Base-by-base conservation (phyloP, 2,888 invertebrate species). In the Tanypteryx hageni region DNA sequence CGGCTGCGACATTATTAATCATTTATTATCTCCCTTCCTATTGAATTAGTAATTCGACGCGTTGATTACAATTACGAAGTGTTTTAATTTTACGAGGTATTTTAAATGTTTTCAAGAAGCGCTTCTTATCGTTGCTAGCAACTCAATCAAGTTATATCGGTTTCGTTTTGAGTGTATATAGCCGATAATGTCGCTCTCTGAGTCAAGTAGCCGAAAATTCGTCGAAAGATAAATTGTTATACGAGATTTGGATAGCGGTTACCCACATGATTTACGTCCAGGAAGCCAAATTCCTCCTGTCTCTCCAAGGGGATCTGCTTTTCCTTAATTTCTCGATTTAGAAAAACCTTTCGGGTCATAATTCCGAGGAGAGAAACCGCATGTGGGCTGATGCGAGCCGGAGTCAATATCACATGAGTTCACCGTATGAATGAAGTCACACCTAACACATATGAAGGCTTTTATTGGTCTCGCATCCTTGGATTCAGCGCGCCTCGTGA, bases 151-250 rank as follows among this genome's bases (percentile, higher is more conserved):
- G 18, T n/a, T 83, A 16, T 44, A 9, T 64, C 31, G 31, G 31
- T 83, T 44, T 16, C 56, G 57, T 56, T 56, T 57, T n/a, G 56
- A 44, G 11, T 13, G 83, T n/a, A 83, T 57, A 83, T 83, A 56
- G 56, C 56, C 44, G 83, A 56, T 56, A 83, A 83, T 56, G 56
- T 83, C 57, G 56, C 83, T 22, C n/a, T n/a, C 57, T 14, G 83
- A 44, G 83, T 83, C 83, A 83, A 13, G 83, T 83, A 83, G 83
- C 18, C 57, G 83, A 83, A 83, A 83, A 83, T 83, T 44, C 57
- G 44, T 83, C 44, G 44, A 44, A 44, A 56, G 56, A 83, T 83
- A 83, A 56, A 83, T 83, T 83, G 44, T 10, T 83, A n/a, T 44
- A 18, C 11, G 83, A 83, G 83, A 18, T n/a, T 57, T 14, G 44